Base-by-base conservation (phyloP, 2,113 vertebrate genomes). In the Ascaphus truei region DNA sequence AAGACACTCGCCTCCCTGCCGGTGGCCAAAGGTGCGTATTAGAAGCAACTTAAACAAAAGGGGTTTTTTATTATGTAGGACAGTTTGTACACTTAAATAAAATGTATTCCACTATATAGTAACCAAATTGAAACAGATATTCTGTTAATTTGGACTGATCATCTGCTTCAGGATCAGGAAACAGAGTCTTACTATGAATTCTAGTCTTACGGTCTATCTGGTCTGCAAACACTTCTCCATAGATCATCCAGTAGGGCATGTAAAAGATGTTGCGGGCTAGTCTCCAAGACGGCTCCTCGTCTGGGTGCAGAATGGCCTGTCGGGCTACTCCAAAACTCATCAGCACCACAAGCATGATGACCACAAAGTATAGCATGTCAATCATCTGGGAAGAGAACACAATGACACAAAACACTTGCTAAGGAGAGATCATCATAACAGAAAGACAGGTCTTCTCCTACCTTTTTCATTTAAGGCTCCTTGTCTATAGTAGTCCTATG, bases 161-260 rank as follows among this genome's bases (percentile, higher is more conserved):
- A 90, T 93, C 93, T 91, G 91, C 91, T 91, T 88, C 80, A 72
- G 91, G 91, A 92, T 89, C 92, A 94, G 92, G 90, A 95, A 96
- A 93, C 88, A 93, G 88, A 94, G 86, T 93, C 97, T 99, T 99
- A 99, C 97, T 99, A 98, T 99, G 86, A 93, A 99, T 85, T 98
- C 95, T 96, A 95, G 85, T 98, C 97, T 99, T 99, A 99, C 96
- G 97, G 95, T 99, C 97, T 94, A 98, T 98, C 93, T 96, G 97
- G 89, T 99, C 97, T 69, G 96, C 96, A 92, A 99, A 99, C 93
- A 99, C 95, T 85, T 99, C 97, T 74, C 97, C 97, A 4, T 98
- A 99, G 89, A 99, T 99, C 97, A 99, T 99, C 97, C 96, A 99
- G 81, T 99, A 99, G 30, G 97, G 97, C 96, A 98, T 98, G 83